phyloP scores from a whole-genome alignment of 2,797 vertebrate species.

The Enteromius afrohamiltoni region DNA sequence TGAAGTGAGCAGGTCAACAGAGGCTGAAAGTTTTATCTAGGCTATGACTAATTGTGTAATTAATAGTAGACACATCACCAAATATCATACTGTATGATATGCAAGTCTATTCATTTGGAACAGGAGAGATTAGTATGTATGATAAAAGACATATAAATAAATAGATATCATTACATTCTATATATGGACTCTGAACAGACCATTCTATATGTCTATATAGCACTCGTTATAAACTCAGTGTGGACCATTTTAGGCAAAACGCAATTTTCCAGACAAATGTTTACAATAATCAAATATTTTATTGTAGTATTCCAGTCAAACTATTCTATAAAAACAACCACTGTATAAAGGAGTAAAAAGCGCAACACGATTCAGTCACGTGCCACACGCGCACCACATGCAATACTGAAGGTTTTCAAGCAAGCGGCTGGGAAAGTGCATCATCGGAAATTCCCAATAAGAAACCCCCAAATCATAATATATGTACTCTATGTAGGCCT shows the following conservation, averaged over 20 bases:
- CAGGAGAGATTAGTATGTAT: neutral
- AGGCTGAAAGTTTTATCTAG: neutral
- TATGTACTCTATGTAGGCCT: neutral
- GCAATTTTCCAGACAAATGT: neutral
- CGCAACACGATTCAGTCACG: neutral
- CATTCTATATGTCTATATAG: neutral
- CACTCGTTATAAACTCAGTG: neutral
- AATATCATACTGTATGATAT: neutral
- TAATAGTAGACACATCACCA: neutral
- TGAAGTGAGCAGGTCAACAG: constrained; percentile 10
- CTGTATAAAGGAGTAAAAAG: neutral
- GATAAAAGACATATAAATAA: neutral
- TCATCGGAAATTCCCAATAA: constrained; percentile 32
- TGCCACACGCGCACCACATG: constrained; percentile 5
- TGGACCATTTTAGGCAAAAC: neutral
- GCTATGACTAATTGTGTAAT: constrained; percentile 1
- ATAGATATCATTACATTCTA: neutral
- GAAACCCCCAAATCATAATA: neutral
- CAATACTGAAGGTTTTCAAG: neutral
- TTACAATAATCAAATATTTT: neutral
- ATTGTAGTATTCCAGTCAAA: neutral
- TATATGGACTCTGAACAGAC: neutral
- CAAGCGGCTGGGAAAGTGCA: neutral
- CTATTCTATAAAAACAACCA: no score
- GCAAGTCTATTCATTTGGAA: neutral